Evolutionary conservation across 2,888 invertebrate species (phyloP).

Genomic region (Pyrochroa serraticornis): DNA sequence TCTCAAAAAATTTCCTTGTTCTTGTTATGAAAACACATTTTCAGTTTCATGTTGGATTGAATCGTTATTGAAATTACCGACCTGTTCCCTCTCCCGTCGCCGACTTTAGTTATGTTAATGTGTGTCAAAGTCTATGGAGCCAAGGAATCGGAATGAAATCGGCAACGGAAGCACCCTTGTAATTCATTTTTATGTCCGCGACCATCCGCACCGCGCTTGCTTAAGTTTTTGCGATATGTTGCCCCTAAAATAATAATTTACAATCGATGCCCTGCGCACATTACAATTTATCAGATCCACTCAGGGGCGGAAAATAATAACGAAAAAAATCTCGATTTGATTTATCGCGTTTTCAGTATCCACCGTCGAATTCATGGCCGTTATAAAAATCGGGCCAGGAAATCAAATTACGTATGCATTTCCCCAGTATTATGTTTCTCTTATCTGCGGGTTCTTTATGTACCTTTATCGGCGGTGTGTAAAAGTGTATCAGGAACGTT

Average conservation of each 20-base stretch:
- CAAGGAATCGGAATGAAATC: too few species aligned
- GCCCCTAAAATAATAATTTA: slow-evolving; percentile 39
- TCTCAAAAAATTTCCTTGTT: too few species aligned
- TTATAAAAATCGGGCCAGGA: slow-evolving; percentile 42
- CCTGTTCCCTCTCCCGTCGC: too few species aligned
- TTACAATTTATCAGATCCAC: slow-evolving; percentile 41
- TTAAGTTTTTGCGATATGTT: slow-evolving; percentile 35
- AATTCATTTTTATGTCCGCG: slow-evolving; percentile 44
- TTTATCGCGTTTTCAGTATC: slow-evolving; percentile 48
- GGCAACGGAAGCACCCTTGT: slow-evolving; percentile 10
- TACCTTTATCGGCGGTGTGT: slow-evolving; percentile 50
- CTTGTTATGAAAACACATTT: too few species aligned
- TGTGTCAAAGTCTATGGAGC: too few species aligned
- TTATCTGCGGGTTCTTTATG: slow-evolving; percentile 52
- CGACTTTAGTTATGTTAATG: too few species aligned
- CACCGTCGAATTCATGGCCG: slow-evolving; percentile 23
- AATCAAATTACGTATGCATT: slow-evolving; percentile 58
- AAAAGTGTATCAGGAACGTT: slow-evolving; percentile 38
- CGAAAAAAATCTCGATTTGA: slow-evolving; percentile 48
- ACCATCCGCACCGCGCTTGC: slow-evolving; percentile 40
- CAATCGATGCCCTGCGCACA: slow-evolving; percentile 37
- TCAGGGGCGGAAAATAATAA: slow-evolving; percentile 44
- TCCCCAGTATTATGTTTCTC: slow-evolving; percentile 51
- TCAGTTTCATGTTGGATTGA: too few species aligned
- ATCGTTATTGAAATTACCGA: too few species aligned